phyloP scores from a whole-genome alignment of 2,888 invertebrate species.

The Troides oblongomaculatus region DNA sequence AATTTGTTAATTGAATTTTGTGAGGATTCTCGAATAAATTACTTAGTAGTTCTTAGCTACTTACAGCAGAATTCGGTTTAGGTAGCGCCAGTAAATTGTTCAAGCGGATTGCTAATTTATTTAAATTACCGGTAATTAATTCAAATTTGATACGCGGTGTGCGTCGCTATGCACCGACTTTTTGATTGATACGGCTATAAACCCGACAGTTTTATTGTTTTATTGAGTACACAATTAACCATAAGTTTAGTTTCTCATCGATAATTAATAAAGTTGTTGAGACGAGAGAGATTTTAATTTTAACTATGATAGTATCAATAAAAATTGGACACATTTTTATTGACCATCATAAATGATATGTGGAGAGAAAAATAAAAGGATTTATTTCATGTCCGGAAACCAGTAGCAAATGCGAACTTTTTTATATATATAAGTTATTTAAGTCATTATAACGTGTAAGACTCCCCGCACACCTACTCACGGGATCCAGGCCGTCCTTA shows the following conservation, averaged over 20 bases:
- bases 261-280: constrained; percentile 25
- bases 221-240: constrained; percentile 26
- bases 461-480: too few species aligned
- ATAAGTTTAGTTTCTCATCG: constrained; percentile 23
- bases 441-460: too few species aligned
- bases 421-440: too few species aligned
- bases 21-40: not conserved
- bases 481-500: too few species aligned
- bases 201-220: constrained; percentile 30
- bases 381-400: not conserved
- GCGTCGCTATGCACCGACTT: constrained; percentile 26
- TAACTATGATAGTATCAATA: constrained; percentile 6
- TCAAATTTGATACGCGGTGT: constrained; percentile 36
- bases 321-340: constrained; percentile 7
- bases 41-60: not conserved
- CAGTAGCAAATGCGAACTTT: too few species aligned
- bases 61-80: constrained; percentile 29
- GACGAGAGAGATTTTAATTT: constrained; percentile 1
- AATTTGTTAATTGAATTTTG: not conserved
- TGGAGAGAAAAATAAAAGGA: not conserved
- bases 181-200: constrained; percentile 30
- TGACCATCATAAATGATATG: not conserved
- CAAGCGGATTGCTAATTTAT: constrained; percentile 60
- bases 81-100: constrained; percentile 39
- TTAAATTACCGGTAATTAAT: constrained; percentile 52